phyloP scores from a whole-genome alignment of 1,140 invertebrate species.

The Manduca sexta region DNA sequence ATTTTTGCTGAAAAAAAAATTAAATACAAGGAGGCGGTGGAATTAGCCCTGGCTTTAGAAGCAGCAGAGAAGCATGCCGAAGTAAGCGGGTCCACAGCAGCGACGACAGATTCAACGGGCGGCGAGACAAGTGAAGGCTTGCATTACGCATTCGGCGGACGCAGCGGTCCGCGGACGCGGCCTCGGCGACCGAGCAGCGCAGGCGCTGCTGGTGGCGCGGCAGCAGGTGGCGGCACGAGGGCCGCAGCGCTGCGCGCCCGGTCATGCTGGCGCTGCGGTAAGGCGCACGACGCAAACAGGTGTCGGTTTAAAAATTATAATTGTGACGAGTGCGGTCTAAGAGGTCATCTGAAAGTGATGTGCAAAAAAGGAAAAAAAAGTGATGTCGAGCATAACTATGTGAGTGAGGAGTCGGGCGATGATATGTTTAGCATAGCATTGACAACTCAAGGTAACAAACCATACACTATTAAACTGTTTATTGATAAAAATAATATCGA shows the following conservation, averaged over 20 bases:
- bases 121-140: background rate
- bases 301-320: slow-evolving; percentile 5
- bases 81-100: slow-evolving; percentile 6
- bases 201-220: background rate
- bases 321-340: slow-evolving; percentile 15
- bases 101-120: background rate
- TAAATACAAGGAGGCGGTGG: too few relatives aligned
- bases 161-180: background rate
- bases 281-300: background rate
- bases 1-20: too few relatives aligned
- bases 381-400: background rate
- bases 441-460: slow-evolving; percentile 15
- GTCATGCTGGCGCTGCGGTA: slow-evolving; percentile 1
- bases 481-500: slow-evolving; percentile 3
- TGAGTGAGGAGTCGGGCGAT: slow-evolving; percentile 7
- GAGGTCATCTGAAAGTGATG: slow-evolving; percentile 19
- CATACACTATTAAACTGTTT: slow-evolving; percentile 13
- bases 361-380: slow-evolving; percentile 6
- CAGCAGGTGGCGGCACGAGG: too few relatives aligned
- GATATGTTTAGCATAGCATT: slow-evolving; percentile 18
- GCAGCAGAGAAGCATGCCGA: slow-evolving; percentile 25
- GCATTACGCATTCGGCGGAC: background rate
- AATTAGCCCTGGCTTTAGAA: too few relatives aligned
- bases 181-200: background rate
- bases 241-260: too few relatives aligned